Conservation (phyloP, 1,140 invertebrate species). For the Mactra quadrangularis region DNA sequence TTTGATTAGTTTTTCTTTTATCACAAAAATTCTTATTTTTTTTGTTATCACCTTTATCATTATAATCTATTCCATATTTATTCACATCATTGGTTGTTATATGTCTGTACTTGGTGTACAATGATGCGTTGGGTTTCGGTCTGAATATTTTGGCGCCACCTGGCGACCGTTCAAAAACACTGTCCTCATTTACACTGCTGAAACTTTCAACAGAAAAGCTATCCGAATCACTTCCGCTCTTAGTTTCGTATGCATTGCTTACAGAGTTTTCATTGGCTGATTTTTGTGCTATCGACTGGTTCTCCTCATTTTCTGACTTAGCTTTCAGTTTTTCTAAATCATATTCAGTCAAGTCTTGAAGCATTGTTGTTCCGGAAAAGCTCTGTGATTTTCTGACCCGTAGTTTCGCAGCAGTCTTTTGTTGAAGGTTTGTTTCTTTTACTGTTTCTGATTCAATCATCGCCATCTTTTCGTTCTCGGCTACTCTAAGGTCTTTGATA, state of each 20-base stretch:
- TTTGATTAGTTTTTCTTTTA: slow-evolving; percentile 43
- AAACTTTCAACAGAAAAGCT: slow-evolving; percentile 53
- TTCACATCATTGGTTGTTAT: slow-evolving; percentile 47
- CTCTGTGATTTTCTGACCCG: slow-evolving; percentile 13
- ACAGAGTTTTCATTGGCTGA: not conserved
- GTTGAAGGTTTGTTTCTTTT: slow-evolving; percentile 7
- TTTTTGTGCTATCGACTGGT: not conserved
- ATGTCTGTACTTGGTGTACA: slow-evolving; percentile 58
- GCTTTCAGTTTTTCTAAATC: slow-evolving; percentile 31
- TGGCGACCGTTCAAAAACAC: slow-evolving; percentile 21
- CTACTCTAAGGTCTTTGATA: slow-evolving; percentile 39
- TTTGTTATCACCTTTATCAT: not conserved
- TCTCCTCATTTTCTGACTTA: not conserved
- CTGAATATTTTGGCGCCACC: slow-evolving; percentile 48
- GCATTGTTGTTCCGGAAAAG: not conserved
- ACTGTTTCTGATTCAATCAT: not conserved
- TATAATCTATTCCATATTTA: slow-evolving; percentile 20
- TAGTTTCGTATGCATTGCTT: not conserved
- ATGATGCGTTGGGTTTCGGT: slow-evolving; percentile 38
- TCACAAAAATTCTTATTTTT: slow-evolving; percentile 39
- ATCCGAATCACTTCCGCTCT: slow-evolving; percentile 25
- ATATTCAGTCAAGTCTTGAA: slow-evolving; percentile 37
- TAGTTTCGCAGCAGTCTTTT: slow-evolving; percentile 34
- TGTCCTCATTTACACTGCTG: slow-evolving; percentile 6
- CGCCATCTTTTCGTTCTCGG: slow-evolving; percentile 19